Percentiles rank a stretch among this genome's conserved stretches.
Conservation (phyloP, 1,140 invertebrate species). For the Glomeris maerens region DNA sequence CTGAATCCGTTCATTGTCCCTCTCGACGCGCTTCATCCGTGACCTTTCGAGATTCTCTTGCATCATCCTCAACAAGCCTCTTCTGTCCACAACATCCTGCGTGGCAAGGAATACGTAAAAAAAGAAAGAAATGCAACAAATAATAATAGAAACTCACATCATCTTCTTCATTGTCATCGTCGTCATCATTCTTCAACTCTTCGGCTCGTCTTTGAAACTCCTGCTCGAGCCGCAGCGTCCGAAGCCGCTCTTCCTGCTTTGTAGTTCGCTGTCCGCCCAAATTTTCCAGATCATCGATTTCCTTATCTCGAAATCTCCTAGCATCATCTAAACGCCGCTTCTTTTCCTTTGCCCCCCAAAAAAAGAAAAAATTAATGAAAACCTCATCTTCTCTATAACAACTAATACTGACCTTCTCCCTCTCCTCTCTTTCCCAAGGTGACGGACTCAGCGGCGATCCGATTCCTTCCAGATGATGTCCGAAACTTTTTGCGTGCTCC, state of each 20-base stretch:
- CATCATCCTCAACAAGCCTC: slow-evolving; percentile 23
- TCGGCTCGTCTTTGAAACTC: slow-evolving; percentile 77
- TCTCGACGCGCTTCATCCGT: slow-evolving; percentile 21
- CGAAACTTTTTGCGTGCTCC: slow-evolving; percentile 4
- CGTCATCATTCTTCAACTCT: slow-evolving; percentile 55
- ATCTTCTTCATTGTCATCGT: slow-evolving; percentile 53
- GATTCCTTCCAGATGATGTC: slow-evolving; percentile 10
- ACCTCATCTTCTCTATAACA: slow-evolving; percentile 2
- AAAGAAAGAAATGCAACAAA: slow-evolving; percentile 3
- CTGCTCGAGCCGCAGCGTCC: slow-evolving; percentile 64
- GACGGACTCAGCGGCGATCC: slow-evolving; percentile 40
- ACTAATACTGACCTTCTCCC: slow-evolving; percentile 47
- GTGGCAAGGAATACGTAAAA: slow-evolving; percentile 12
- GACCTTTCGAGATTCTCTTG: slow-evolving; percentile 30
- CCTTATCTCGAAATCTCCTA: slow-evolving; percentile 60
- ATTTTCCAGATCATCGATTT: slow-evolving; percentile 57
- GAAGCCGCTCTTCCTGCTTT: slow-evolving; percentile 71
- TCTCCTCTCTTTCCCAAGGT: slow-evolving; percentile 78
- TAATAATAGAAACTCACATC: slow-evolving; percentile 18
- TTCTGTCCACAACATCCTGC: slow-evolving; percentile 16
- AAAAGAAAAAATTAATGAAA: slow-evolving; percentile 16
- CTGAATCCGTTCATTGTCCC: slow-evolving; percentile 24
- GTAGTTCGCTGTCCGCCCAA: slow-evolving; percentile 46
- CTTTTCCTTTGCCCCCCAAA: slow-evolving; percentile 37
- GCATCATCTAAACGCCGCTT: slow-evolving; percentile 52